phyloP scores from a whole-genome alignment of 2,797 vertebrate genomes.

The Erethizon dorsatum region DNA sequence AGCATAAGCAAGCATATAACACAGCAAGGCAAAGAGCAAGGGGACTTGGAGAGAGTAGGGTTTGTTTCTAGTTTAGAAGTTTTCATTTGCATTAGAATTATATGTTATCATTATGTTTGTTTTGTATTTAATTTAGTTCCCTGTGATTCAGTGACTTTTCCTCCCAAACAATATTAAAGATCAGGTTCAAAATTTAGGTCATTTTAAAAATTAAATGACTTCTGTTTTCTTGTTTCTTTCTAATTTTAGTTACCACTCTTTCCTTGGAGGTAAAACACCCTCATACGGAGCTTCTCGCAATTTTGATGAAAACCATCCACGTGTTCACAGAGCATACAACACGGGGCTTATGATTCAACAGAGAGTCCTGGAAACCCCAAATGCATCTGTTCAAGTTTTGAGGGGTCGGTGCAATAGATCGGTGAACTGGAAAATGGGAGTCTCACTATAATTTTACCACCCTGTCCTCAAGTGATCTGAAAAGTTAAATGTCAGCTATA shows the following conservation, averaged over 20 bases:
- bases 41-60: not conserved
- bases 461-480: not conserved
- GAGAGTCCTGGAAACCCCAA: accelerated
- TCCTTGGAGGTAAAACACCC: not conserved
- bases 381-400: accelerated
- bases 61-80: not conserved
- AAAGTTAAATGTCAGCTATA: not conserved
- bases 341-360: accelerated
- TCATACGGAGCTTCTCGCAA: not conserved
- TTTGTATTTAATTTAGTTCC: not conserved
- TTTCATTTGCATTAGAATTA: not conserved
- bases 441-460: accelerated
- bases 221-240: not conserved
- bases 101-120: not conserved
- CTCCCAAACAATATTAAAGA: not conserved
- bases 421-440: accelerated
- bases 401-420: accelerated
- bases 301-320: not conserved
- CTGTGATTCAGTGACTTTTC: not conserved
- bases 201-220: not conserved
- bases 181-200: not conserved
- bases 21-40: too few species aligned
- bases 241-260: not conserved
- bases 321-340: accelerated
- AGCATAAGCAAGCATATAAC: too few species aligned